A percentile compares a stretch with the other conserved stretches of the same genome.
Evolutionary conservation across 1,140 invertebrate genomes (phyloP).

Genomic region (Schlechtendalia chinensis): DNA sequence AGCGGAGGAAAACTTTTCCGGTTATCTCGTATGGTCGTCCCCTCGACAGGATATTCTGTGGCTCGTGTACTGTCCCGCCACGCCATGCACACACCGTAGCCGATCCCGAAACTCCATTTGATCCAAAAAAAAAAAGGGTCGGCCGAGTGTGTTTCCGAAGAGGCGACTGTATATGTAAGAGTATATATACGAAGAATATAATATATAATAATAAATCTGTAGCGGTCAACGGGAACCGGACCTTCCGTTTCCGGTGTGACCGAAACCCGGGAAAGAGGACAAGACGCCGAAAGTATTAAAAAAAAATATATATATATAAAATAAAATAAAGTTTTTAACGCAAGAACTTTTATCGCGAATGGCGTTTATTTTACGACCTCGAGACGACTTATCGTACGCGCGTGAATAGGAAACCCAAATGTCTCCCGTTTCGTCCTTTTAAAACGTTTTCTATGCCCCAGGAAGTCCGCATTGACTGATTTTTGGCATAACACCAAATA

Average conservation of each 20-base stretch:
- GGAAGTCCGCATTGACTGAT: slow-evolving; percentile 41
- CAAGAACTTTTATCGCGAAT: slow-evolving; percentile 43
- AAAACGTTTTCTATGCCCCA: slow-evolving; percentile 34
- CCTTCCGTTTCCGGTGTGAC: slow-evolving; percentile 46
- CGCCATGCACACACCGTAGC: background rate
- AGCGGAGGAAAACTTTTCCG: slow-evolving; percentile 31
- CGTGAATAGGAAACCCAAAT: slow-evolving; percentile 36
- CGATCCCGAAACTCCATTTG: background rate
- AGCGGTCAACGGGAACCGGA: slow-evolving; percentile 42
- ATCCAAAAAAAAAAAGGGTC: slow-evolving; percentile 31
- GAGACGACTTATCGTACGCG: slow-evolving; percentile 16
- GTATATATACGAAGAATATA: background rate
- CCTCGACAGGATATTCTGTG: slow-evolving; percentile 10
- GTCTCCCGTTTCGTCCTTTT: slow-evolving; percentile 25
- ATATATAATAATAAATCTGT: slow-evolving; percentile 40
- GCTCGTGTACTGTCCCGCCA: background rate
- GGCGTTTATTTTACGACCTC: slow-evolving; percentile 36
- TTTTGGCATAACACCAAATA: slow-evolving; percentile 34
- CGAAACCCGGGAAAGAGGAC: slow-evolving; percentile 12
- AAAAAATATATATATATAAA: slow-evolving; percentile 26
- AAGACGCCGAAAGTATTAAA: slow-evolving; percentile 33
- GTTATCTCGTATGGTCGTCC: slow-evolving; percentile 29
- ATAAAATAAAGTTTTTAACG: slow-evolving; percentile 46
- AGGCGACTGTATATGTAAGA: slow-evolving; percentile 38
- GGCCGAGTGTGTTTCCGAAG: slow-evolving; percentile 25